phyloP scores from a whole-genome alignment of 2,113 vertebrate species.

The Melanotaenia duboulayi region DNA sequence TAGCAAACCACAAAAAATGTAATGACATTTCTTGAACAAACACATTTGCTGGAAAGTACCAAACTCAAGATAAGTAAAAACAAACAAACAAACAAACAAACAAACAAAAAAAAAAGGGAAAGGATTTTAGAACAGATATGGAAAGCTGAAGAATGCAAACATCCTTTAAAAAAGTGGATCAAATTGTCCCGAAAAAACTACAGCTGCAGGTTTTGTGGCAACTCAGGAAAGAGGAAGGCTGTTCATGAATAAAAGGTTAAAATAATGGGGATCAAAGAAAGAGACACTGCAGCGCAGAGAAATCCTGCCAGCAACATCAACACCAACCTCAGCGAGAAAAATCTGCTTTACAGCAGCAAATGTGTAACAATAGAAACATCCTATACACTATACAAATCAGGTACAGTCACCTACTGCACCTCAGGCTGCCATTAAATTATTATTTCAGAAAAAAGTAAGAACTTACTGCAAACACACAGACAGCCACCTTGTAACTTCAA shows the following conservation, averaged over 20 bases:
- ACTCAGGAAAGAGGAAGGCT: no score
- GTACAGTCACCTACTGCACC: constrained; percentile 12
- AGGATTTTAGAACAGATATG: no score
- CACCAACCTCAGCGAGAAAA: constrained; percentile 9
- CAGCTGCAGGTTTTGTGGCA: no score
- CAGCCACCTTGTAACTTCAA: not conserved
- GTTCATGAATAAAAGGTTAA: not conserved
- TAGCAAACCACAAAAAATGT: no score
- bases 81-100: no score
- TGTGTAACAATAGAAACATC: constrained; percentile 1
- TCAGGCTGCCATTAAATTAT: constrained; percentile 30
- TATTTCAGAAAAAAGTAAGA: not conserved
- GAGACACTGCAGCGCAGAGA: not conserved
- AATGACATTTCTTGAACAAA: no score
- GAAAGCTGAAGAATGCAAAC: no score
- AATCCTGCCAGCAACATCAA: not conserved
- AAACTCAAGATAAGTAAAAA: no score
- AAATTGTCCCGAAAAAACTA: no score
- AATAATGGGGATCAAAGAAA: not conserved
- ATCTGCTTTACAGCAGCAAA: not conserved
- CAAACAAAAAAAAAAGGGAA: no score
- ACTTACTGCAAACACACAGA: not conserved
- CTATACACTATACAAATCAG: not conserved
- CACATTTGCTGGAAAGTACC: no score
- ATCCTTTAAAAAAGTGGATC: no score